Percentiles rank a stretch among this genome's conserved stretches.
Conservation (phyloP, 2,113 vertebrate species). For the Camelus bactrianus region DNA sequence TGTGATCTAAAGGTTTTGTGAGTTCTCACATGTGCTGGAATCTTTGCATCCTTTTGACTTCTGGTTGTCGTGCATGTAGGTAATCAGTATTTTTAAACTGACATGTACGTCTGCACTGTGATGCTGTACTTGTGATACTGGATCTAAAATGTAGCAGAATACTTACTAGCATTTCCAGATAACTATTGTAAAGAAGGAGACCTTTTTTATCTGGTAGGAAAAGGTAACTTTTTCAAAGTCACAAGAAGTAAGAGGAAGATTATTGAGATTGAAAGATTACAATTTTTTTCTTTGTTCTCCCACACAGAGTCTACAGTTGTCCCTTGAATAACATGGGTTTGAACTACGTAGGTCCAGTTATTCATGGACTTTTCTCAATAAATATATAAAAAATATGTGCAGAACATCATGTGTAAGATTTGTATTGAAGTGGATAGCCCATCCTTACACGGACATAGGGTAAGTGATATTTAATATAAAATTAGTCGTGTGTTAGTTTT, state of each 20-base stretch:
- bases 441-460: not conserved
- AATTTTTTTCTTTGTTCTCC: not conserved
- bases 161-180: not conserved
- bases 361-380: not conserved
- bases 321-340: not conserved
- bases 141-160: not conserved
- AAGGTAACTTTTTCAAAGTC: not conserved
- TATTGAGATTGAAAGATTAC: not conserved
- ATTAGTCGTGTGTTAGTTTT: not conserved
- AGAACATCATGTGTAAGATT: not conserved
- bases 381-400: not conserved
- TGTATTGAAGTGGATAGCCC: not conserved
- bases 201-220: not conserved
- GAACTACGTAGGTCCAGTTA: not conserved
- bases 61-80: too few species aligned
- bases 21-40: not conserved
- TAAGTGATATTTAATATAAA: not conserved
- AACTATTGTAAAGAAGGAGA: not conserved
- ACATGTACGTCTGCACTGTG: not conserved
- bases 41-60: not conserved
- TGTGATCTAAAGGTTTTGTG: not conserved
- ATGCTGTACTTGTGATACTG: not conserved
- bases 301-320: not conserved
- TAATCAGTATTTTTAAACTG: not conserved
- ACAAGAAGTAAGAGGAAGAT: not conserved